These are phyloP conservation scores for Pongo pygmaeus DNA, from an alignment of 2,113 vertebrate genomes.

Conservation along the genomic window DNA sequence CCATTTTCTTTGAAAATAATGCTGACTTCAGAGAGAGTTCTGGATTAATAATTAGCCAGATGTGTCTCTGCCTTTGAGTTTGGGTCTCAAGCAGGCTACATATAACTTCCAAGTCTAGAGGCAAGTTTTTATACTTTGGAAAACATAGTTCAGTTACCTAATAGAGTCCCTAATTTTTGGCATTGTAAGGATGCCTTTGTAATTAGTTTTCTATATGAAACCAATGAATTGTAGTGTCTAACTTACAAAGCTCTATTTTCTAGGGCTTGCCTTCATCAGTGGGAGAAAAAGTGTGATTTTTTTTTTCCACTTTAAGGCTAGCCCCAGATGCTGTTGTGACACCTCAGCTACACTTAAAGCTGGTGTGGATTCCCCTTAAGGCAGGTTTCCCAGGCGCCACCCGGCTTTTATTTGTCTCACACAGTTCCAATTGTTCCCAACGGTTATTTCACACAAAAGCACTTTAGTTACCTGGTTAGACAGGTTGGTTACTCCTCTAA, in stretches of 20 bases:
- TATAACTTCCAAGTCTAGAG: not conserved
- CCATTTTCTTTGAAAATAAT: slow-evolving; percentile 51
- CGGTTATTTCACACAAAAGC: slow-evolving; percentile 60
- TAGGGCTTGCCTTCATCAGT: not conserved
- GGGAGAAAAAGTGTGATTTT: not conserved
- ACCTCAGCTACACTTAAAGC: not conserved
- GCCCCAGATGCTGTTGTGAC: not conserved
- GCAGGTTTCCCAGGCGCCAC: slow-evolving; percentile 8
- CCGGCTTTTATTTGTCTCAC: slow-evolving; percentile 45
- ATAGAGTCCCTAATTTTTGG: not conserved
- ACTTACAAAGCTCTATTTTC: slow-evolving; percentile 13
- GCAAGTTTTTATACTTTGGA: slow-evolving; percentile 43
- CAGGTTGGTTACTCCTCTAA: slow-evolving; percentile 41
- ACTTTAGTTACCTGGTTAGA: slow-evolving; percentile 62
- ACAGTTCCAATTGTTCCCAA: slow-evolving; percentile 1
- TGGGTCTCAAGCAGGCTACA: not conserved
- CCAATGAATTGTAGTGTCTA: not conserved
- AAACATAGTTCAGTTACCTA: slow-evolving; percentile 36
- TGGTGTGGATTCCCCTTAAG: not conserved
- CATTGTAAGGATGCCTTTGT: slow-evolving; percentile 2
- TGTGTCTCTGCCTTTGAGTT: slow-evolving; percentile 42
- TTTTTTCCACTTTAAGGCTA: not conserved
- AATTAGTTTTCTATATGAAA: slow-evolving; percentile 33
- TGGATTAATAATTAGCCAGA: slow-evolving; percentile 65
- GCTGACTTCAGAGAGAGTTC: slow-evolving; percentile 42